These are phyloP conservation scores for Abrostola tripartita DNA, from an alignment of 2,888 invertebrate genomes.

Conservation along the genomic window DNA sequence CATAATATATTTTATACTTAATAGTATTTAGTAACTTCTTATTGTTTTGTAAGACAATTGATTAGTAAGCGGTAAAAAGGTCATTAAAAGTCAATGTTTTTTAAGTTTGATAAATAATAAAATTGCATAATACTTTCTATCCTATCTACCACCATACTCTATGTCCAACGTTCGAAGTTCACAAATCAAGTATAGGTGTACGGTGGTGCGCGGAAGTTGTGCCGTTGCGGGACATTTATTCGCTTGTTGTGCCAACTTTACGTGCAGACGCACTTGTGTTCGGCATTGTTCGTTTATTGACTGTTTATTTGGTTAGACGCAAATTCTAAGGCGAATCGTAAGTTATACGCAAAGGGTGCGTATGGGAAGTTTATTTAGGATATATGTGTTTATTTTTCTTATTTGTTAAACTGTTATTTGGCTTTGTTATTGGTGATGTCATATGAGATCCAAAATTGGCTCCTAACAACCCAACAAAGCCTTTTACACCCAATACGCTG, in stretches of 20 bases:
- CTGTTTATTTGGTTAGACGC: conserved; percentile 35
- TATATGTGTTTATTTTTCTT: neutral
- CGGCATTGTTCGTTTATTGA: conserved; percentile 61
- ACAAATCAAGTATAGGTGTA: conserved; percentile 71
- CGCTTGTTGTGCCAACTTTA: conserved; percentile 63
- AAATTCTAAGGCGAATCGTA: conserved; percentile 11
- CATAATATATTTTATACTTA: no score
- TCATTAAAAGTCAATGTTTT: neutral
- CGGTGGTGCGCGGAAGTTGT: conserved; percentile 63
- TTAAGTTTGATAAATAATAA: neutral
- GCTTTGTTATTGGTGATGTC: no score
- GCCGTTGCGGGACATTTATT: conserved; percentile 68
- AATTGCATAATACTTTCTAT: conserved; percentile 7
- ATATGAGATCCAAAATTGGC: no score
- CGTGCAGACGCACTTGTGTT: conserved; percentile 49
- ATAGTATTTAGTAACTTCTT: no score
- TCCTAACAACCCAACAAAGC: no score
- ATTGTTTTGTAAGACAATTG: no score
- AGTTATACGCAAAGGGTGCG: conserved; percentile 3
- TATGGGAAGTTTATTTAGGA: neutral
- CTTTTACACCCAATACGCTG: no score
- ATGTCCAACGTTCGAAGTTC: conserved; percentile 61
- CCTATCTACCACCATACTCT: conserved; percentile 42
- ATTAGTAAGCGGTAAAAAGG: no score
- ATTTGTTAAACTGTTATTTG: no score